Evolutionary conservation across 2,113 vertebrate species (phyloP).

Genomic region (Embiotoca jacksoni): DNA sequence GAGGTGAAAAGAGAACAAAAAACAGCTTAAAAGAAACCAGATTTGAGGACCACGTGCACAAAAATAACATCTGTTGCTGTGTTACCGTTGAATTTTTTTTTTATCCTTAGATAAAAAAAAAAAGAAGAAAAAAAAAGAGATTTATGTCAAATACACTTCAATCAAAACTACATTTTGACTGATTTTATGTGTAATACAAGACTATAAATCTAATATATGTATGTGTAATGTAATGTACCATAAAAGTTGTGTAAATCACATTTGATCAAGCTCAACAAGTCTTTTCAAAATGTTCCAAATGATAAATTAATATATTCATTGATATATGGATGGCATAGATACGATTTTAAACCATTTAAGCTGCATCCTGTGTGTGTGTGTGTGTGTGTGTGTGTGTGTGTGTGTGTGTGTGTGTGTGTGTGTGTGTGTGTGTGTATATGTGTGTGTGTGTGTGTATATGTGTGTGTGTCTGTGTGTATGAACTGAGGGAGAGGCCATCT

Average conservation of each 20-base stretch:
- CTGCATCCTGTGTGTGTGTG: not conserved
- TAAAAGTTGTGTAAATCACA: not conserved
- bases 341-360: constrained; percentile 20
- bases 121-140: no score
- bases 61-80: no score
- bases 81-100: no score
- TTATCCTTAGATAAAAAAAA: no score
- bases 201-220: no score
- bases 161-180: no score
- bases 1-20: not conserved
- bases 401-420: not conserved
- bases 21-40: not conserved
- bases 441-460: constrained; percentile 8
- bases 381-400: constrained; percentile 10
- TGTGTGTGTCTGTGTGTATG: constrained; percentile 20
- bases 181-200: no score
- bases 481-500: constrained; percentile 71
- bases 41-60: not conserved
- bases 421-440: constrained; percentile 18
- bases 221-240: no score
- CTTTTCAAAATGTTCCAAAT: not conserved
- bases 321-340: not conserved
- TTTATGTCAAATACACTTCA: no score
- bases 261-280: not conserved
- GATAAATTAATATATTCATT: constrained; percentile 1